phyloP scores from a whole-genome alignment of 37 sponge, comb jelly and placozoan genomes.

The Mnemiopsis leidyi region DNA sequence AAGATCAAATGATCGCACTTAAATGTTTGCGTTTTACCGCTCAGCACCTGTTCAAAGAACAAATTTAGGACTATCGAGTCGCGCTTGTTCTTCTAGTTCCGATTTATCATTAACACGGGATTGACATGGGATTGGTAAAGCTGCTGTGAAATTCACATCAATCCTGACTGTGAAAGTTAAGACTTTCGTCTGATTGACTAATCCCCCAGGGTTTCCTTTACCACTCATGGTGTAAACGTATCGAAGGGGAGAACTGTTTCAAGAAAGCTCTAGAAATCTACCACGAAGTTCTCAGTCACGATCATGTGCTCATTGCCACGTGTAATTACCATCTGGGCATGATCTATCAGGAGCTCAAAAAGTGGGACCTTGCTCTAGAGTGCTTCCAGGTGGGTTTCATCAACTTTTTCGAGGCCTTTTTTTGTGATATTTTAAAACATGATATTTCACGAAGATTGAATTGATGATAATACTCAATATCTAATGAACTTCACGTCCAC shows the following conservation, averaged over 20 bases:
- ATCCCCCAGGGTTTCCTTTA: conserved; percentile 51
- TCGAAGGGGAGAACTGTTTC: conserved; percentile 33
- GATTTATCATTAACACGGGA: neutral
- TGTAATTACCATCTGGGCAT: conserved; percentile 63
- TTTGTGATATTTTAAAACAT: too few species aligned
- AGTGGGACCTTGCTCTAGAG: conserved; percentile 27
- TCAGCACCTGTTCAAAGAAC: too few species aligned
- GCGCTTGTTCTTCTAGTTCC: too few species aligned
- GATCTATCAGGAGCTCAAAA: conserved; percentile 49
- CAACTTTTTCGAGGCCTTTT: too few species aligned
- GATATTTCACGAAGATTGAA: too few species aligned
- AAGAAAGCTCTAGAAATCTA: conserved; percentile 32
- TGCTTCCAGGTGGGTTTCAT: conserved; percentile 59
- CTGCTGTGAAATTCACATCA: neutral
- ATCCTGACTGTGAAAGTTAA: neutral
- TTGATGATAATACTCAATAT: too few species aligned
- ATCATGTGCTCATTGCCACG: conserved; percentile 51
- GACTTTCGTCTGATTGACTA: neutral
- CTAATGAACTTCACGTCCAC: too few species aligned
- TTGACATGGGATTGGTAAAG: neutral
- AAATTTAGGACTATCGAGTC: too few species aligned
- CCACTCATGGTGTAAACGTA: neutral
- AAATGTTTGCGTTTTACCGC: too few species aligned
- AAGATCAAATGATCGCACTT: too few species aligned
- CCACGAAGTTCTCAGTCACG: conserved; percentile 12